A percentile compares a stretch with the other conserved stretches of the same genome.
Evolutionary conservation across 2,113 vertebrate species (phyloP).

Genomic region (Trematocara unimaculatum): DNA sequence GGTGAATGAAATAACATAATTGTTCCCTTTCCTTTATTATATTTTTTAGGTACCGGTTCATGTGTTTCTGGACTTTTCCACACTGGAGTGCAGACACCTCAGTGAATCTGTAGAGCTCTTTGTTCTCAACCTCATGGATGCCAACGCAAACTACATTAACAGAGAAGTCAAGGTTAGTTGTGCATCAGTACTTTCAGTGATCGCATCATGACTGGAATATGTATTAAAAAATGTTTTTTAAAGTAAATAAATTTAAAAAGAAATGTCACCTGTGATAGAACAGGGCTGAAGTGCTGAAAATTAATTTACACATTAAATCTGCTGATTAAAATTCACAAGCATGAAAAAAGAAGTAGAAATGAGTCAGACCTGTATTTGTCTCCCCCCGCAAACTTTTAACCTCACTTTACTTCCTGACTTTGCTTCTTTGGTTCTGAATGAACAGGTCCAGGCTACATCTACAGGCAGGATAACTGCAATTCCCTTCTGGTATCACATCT

Average conservation of each 20-base stretch:
- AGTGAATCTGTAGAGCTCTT: slow-evolving; percentile 86
- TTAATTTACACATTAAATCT: not conserved
- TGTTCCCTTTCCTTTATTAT: not conserved
- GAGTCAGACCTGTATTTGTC: not conserved
- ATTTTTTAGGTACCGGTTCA: slow-evolving; percentile 84
- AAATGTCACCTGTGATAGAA: not conserved
- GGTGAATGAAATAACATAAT: not conserved
- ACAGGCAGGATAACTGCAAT: slow-evolving; percentile 85
- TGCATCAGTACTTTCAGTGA: not conserved
- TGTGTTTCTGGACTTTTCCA: slow-evolving; percentile 89
- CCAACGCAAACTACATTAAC: slow-evolving; percentile 75
- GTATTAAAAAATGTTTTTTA: not conserved
- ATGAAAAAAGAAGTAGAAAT: not conserved
- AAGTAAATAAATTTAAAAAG: not conserved
- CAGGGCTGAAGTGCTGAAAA: not conserved
- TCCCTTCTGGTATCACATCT: slow-evolving; percentile 93
- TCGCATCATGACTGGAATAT: not conserved
- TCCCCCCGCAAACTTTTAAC: not conserved
- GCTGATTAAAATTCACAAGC: not conserved
- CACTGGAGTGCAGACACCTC: slow-evolving; percentile 78
- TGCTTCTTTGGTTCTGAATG: not conserved
- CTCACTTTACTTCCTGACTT: not conserved
- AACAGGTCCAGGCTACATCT: slow-evolving; percentile 77
- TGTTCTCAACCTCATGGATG: slow-evolving; percentile 88
- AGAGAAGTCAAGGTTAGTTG: slow-evolving; percentile 84